phyloP scores from a whole-genome alignment of 2,113 vertebrate genomes.

The Myanophis thanlyinensis region DNA sequence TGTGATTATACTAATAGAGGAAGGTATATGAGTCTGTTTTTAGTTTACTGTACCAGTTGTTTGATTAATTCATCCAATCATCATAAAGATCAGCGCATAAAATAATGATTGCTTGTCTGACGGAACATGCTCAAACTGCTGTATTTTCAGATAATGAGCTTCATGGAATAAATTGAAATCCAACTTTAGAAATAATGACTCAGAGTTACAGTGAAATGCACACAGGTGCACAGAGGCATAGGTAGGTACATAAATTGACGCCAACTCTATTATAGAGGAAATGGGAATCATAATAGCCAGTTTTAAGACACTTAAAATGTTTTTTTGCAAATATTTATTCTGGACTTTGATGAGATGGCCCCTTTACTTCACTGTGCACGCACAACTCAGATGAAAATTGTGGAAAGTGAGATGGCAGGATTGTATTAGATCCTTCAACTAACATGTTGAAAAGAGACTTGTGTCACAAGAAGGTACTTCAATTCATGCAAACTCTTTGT shows the following conservation, averaged over 20 bases:
- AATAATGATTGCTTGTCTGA: constrained; percentile 16
- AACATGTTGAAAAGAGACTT: neutral
- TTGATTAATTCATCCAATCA: constrained; percentile 35
- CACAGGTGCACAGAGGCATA: constrained; percentile 3
- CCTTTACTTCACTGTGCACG: neutral
- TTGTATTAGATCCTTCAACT: neutral
- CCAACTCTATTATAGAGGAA: neutral
- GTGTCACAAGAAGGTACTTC: neutral
- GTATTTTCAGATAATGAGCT: constrained; percentile 29
- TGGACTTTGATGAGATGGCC: neutral
- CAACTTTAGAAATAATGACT: constrained; percentile 28
- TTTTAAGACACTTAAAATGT: neutral
- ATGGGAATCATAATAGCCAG: neutral
- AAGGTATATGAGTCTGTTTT: constrained; percentile 22
- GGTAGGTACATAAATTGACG: neutral
- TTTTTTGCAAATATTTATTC: neutral
- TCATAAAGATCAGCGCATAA: constrained; percentile 37
- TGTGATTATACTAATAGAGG: constrained; percentile 26
- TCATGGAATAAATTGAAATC: constrained; percentile 13
- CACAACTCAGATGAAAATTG: neutral
- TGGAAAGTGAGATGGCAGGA: neutral
- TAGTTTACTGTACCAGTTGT: constrained; percentile 27
- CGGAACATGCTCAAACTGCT: constrained; percentile 11
- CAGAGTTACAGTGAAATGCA: constrained; percentile 6
- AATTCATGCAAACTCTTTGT: neutral